phyloP scores from a whole-genome alignment of 2,888 invertebrate genomes.

The Netelia inedita region DNA sequence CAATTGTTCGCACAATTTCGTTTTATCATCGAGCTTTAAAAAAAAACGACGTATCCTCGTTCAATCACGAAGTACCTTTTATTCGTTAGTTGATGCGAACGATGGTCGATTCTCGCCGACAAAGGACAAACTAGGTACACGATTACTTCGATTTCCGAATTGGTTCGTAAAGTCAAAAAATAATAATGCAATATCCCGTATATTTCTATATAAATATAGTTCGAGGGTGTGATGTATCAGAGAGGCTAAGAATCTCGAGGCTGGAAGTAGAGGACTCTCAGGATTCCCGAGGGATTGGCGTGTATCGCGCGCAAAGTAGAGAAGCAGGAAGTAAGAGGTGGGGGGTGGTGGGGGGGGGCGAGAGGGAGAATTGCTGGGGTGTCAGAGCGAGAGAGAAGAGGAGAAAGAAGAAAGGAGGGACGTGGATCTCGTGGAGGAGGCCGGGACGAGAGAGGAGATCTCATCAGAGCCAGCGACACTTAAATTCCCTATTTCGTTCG shows the following conservation, averaged over 20 bases:
- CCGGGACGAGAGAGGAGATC: constrained; percentile 72
- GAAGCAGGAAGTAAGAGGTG: constrained; percentile 18
- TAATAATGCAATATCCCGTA: constrained; percentile 39
- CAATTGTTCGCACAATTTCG: too few species aligned
- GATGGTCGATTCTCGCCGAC: not conserved
- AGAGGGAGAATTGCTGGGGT: constrained; percentile 53
- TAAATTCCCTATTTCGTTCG: constrained; percentile 81
- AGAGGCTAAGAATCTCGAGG: constrained; percentile 54
- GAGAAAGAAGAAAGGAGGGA: constrained; percentile 54
- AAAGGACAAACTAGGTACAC: not conserved
- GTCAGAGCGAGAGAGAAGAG: constrained; percentile 28
- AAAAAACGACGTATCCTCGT: too few species aligned
- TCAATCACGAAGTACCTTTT: too few species aligned
- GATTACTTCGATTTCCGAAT: constrained; percentile 26
- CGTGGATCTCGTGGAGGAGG: constrained; percentile 56
- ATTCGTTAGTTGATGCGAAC: not conserved
- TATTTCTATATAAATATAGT: constrained; percentile 38
- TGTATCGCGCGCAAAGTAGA: constrained; percentile 75
- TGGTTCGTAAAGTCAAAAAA: constrained; percentile 13
- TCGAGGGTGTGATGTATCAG: constrained; percentile 29
- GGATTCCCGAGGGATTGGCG: constrained; percentile 75
- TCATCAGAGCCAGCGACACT: constrained; percentile 79
- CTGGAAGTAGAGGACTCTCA: constrained; percentile 69
- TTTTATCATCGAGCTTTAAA: too few species aligned
- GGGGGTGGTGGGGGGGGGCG: constrained; percentile 12